A percentile compares a stretch with the other conserved stretches of the same genome.
phyloP scores from a whole-genome alignment of 2,888 invertebrate species.

The Trissolcus japonicus region DNA sequence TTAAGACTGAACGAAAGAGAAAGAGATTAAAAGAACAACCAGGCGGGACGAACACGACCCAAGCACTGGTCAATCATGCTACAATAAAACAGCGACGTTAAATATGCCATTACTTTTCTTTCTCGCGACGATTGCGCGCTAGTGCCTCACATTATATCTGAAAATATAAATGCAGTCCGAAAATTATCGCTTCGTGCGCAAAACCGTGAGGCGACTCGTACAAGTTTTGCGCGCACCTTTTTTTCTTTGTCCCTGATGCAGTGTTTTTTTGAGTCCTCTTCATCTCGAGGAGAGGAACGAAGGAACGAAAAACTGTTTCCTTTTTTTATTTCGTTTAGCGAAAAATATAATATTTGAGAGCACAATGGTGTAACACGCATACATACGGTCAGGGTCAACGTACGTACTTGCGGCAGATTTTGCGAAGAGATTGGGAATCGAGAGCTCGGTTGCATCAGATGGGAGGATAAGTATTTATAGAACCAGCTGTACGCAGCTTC shows the following conservation, averaged over 20 bases:
- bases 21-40: slow-evolving; percentile 52
- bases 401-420: slow-evolving; percentile 68
- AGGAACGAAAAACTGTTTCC: not conserved
- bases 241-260: no score
- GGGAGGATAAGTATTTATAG: slow-evolving; percentile 68
- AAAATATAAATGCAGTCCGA: slow-evolving; percentile 7
- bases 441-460: slow-evolving; percentile 71
- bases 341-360: slow-evolving; percentile 21
- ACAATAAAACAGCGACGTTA: slow-evolving; percentile 61
- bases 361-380: slow-evolving; percentile 56
- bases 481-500: slow-evolving; percentile 71
- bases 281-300: no score
- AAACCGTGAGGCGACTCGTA: slow-evolving; percentile 17
- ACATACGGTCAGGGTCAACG: slow-evolving; percentile 68
- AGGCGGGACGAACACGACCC: slow-evolving; percentile 49
- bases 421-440: slow-evolving; percentile 64
- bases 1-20: slow-evolving; percentile 61
- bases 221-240: not conserved
- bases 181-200: slow-evolving; percentile 18
- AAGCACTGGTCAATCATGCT: slow-evolving; percentile 65
- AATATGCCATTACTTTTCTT: slow-evolving; percentile 24
- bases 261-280: no score
- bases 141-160: slow-evolving; percentile 29
- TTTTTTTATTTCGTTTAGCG: not conserved
- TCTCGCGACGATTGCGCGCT: slow-evolving; percentile 26